Base-by-base conservation (phyloP, 1,140 invertebrate genomes). In the Eumaeus atala region DNA sequence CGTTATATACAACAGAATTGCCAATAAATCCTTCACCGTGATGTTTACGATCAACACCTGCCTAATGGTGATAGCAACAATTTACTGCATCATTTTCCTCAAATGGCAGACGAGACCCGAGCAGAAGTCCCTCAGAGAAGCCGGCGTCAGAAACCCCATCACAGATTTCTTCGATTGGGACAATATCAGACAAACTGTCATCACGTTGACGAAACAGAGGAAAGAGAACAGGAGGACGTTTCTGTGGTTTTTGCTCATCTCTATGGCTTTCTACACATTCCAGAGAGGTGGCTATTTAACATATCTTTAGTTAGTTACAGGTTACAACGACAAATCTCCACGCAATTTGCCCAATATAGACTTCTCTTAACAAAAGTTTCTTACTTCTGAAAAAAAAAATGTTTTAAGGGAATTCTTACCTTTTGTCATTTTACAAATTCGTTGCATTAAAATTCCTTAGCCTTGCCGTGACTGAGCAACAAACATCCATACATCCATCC, bases 261-360 rank as follows among this genome's bases (percentile, higher is more conserved):
- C 91, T 5, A 94, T 94, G 92, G 89, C 89, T 1, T 82, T 94
- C 9, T 95, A 95, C 66, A 93, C 92, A 40, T 94, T 95, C 61
- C 93, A 95, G 80, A 89, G 93, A 71, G 89, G 89, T 90, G n/a
- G n/a, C n/a, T n/a, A n/a, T n/a, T n/a, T n/a, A n/a, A n/a, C n/a
- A n/a, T n/a, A n/a, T n/a, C n/a, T n/a, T n/a, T n/a, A n/a, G n/a
- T n/a, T n/a, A n/a, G n/a, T n/a, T n/a, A n/a, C n/a, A n/a, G n/a
- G n/a, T n/a, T n/a, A n/a, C n/a, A n/a, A n/a, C n/a, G n/a, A n/a
- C n/a, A n/a, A n/a, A n/a, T n/a, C n/a, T n/a, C n/a, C n/a, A n/a
- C n/a, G n/a, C n/a, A n/a, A n/a, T n/a, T n/a, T n/a, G n/a, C n/a
- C n/a, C n/a, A n/a, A n/a, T n/a, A n/a, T n/a, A n/a, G n/a, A n/a